phyloP scores from a whole-genome alignment of 2,888 invertebrate genomes.

The Podabrus alpinus region DNA sequence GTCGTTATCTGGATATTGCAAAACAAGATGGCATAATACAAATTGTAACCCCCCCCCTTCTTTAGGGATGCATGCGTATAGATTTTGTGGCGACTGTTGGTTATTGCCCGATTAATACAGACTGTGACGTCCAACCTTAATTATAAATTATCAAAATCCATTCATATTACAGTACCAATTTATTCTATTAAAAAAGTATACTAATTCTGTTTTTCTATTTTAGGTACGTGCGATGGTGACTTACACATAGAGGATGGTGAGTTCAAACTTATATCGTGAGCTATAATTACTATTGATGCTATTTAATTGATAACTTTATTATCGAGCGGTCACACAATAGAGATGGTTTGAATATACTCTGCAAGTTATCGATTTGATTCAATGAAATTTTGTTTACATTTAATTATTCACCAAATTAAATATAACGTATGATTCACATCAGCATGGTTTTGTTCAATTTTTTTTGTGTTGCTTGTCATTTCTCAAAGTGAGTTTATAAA shows the following conservation, averaged over 20 bases:
- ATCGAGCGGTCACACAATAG: background rate
- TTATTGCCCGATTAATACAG: too few relatives aligned
- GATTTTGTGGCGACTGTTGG: too few relatives aligned
- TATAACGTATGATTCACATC: background rate
- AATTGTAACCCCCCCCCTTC: too few relatives aligned
- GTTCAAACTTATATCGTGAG: constrained; percentile 14
- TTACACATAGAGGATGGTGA: constrained; percentile 41
- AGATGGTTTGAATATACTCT: background rate
- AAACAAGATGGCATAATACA: too few relatives aligned
- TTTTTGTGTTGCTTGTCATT: background rate
- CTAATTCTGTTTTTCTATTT: constrained; percentile 35
- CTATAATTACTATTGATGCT: background rate
- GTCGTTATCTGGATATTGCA: background rate
- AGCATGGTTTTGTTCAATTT: background rate
- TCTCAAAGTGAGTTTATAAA: background rate
- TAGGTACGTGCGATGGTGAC: constrained; percentile 46
- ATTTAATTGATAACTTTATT: background rate
- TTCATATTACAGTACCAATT: too few relatives aligned
- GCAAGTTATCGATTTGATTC: background rate
- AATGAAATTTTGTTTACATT: background rate
- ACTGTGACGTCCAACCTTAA: too few relatives aligned
- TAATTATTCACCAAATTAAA: background rate
- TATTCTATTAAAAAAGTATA: background rate
- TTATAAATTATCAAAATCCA: too few relatives aligned
- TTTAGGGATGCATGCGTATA: too few relatives aligned